Evolutionary conservation across 1,140 invertebrate genomes (phyloP).

Genomic region (Zaprionus nigranus): DNA sequence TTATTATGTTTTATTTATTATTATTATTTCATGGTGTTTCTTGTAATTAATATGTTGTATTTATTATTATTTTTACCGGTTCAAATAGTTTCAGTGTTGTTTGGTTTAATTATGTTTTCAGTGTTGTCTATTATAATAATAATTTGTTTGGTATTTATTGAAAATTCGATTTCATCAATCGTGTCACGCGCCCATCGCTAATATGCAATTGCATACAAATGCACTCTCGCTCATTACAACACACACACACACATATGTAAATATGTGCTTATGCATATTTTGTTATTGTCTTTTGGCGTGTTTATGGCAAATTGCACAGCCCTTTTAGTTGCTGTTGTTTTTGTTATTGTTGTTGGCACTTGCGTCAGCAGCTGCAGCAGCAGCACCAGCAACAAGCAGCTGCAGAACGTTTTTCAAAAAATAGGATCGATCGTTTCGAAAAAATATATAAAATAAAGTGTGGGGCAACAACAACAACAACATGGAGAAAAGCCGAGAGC

Average conservation of each 20-base stretch:
- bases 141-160: neutral
- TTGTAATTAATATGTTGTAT: neutral
- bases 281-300: constrained; percentile 72
- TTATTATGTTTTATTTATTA: no score
- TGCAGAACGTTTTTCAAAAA: constrained; percentile 39
- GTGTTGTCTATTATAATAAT: neutral
- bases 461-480: constrained; percentile 8
- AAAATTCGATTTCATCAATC: neutral
- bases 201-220: constrained; percentile 27
- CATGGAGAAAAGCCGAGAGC: constrained; percentile 19
- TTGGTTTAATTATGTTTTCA: neutral
- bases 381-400: constrained; percentile 53
- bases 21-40: neutral
- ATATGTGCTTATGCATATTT: constrained; percentile 47
- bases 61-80: neutral
- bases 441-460: constrained; percentile 25
- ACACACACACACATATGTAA: constrained; percentile 9
- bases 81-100: neutral
- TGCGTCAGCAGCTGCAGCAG: constrained; percentile 69
- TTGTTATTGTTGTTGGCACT: constrained; percentile 52
- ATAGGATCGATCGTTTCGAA: constrained; percentile 46
- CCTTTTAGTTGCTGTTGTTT: constrained; percentile 38
- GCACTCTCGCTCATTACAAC: neutral
- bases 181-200: constrained; percentile 38
- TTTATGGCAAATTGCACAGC: constrained; percentile 70